A percentile compares a stretch with the other conserved stretches of the same genome.
Conservation (phyloP, 2,888 invertebrate species). For the Idaea straminata region DNA sequence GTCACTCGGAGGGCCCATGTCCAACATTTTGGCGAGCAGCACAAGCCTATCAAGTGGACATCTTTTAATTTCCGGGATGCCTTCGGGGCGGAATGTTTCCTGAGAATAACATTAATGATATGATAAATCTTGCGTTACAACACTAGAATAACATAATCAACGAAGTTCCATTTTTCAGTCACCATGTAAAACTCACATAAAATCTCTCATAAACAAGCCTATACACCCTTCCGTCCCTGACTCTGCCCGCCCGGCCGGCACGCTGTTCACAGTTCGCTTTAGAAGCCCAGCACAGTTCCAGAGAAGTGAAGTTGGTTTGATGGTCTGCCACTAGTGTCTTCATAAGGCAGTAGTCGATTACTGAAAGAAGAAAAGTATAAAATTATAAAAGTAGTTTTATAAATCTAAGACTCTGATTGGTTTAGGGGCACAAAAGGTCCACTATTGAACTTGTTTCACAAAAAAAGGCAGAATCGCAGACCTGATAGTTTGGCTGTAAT, state of each 20-base stretch:
- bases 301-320: conserved; percentile 87
- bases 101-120: conserved; percentile 35
- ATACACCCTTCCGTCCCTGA: conserved; percentile 92
- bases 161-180: not conserved
- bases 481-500: too few relatives aligned
- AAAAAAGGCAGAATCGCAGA: too few relatives aligned
- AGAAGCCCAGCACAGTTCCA: conserved; percentile 93
- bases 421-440: too few relatives aligned
- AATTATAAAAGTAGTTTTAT: too few relatives aligned
- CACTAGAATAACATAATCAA: conserved; percentile 4
- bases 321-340: conserved; percentile 89
- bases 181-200: conserved; percentile 67
- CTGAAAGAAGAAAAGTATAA: conserved; percentile 75
- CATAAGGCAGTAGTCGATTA: conserved; percentile 96
- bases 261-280: conserved; percentile 94
- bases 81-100: conserved; percentile 76
- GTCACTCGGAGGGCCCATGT: conserved; percentile 89
- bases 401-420: too few relatives aligned
- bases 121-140: not conserved
- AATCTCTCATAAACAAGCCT: conserved; percentile 85
- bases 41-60: conserved; percentile 91
- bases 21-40: conserved; percentile 88
- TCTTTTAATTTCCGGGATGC: conserved; percentile 87
- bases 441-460: too few relatives aligned
- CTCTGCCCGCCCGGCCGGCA: conserved; percentile 94